Base-by-base conservation (phyloP, 2,797 vertebrate genomes). In the Lacerta bilineata region DNA sequence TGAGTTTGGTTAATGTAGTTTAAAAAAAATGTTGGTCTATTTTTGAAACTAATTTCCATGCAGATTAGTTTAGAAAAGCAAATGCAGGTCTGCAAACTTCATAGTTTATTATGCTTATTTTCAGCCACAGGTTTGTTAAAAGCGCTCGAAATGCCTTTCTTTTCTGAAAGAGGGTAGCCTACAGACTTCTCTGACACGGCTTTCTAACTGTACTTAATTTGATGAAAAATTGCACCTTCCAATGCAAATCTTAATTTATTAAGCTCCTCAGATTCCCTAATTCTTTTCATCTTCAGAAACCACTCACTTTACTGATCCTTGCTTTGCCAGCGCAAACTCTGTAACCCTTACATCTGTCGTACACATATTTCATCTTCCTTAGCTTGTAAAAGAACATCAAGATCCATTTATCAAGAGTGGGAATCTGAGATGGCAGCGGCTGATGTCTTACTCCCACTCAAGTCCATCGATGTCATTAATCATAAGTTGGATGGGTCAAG, bases 21-120 rank as follows among this genome's bases (percentile, higher is more conserved):
- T 39, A 17, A 77, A 77, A 64, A 64, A 64, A 64, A 25, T 17
- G 41, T 25, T 50, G 43, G 10, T 50, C 18, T 50, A 3, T 78
- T 80, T 33, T 59, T 80, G 64, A 83, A 81, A 79, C 15, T 93
- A 75, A 93, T 95, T 93, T 93, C 92, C 76, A 25, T 39, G 36
- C 46, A 89, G 29, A 15, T 64, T 87, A 6, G 85, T 46, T 91
- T 90, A 43, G 78, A n/a, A 29, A 88, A 23, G 20, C 8, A 36
- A 80, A 80, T 59, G 18, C 17, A 20, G 8, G 33, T 59, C 13
- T 59, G 8, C 17, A 59, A 33, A 10, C 15, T 15, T 78, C 33
- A 36, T 8, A 74, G 8, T 43, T 87, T 20, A 85, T 36, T 77
- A 83, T 66, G 55, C n/a, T 55, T 84, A 72, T 93, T 89, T 92